Evolutionary conservation across 2,113 vertebrate species (phyloP).

Genomic region (Sinocyclocheilus anshuiensis): DNA sequence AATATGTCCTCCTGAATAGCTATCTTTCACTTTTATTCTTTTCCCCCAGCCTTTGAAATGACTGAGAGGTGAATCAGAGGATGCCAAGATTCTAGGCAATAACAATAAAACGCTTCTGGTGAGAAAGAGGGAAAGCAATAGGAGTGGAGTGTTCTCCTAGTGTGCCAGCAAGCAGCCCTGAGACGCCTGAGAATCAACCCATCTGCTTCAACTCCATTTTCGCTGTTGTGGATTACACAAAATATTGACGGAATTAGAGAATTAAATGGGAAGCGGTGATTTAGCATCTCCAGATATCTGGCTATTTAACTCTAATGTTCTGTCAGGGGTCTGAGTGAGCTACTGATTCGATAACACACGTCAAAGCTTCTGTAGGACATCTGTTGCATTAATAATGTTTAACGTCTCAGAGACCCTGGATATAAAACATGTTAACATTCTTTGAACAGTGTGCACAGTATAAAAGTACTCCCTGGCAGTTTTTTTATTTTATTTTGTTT

Average conservation of each 20-base stretch:
- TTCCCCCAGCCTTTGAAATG: constrained; percentile 7
- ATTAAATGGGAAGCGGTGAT: constrained; percentile 21
- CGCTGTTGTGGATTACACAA: constrained; percentile 13
- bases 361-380: neutral
- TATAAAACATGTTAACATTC: neutral
- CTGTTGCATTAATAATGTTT: neutral
- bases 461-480: too few relatives aligned
- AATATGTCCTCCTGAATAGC: constrained; percentile 2
- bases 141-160: constrained; percentile 45
- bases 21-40: constrained; percentile 45
- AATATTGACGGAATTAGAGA: constrained; percentile 23
- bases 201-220: constrained; percentile 44
- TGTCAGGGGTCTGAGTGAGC: neutral
- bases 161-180: constrained; percentile 22
- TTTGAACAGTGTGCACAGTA: neutral
- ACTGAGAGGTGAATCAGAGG: constrained; percentile 17
- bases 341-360: neutral
- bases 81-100: constrained; percentile 25
- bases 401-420: neutral
- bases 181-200: constrained; percentile 36
- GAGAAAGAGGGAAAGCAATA: constrained; percentile 42
- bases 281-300: neutral
- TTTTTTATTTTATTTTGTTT: too few relatives aligned
- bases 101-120: constrained; percentile 55
- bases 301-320: neutral